Conservation (phyloP, 2,797 vertebrate species). For the Scarus forsteni region DNA sequence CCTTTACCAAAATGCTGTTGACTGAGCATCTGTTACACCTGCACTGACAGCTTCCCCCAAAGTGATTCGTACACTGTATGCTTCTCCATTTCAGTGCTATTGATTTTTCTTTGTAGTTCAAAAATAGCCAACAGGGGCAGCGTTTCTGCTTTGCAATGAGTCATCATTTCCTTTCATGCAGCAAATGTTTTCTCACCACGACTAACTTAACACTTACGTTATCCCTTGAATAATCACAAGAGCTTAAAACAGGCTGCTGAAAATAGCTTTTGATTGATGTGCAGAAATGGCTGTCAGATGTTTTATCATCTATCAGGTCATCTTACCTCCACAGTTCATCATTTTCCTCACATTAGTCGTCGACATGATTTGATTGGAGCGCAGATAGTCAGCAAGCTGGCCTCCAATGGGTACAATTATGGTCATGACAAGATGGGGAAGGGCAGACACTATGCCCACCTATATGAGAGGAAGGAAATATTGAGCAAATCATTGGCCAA, state of each 20-base stretch:
- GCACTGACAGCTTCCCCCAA: slow-evolving; percentile 7
- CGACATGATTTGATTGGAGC: slow-evolving; percentile 89
- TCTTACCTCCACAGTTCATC: slow-evolving; percentile 94
- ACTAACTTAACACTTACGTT: slow-evolving; percentile 1
- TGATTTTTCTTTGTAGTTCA: slow-evolving; percentile 38
- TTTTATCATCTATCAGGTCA: background rate
- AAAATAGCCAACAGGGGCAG: slow-evolving; percentile 55
- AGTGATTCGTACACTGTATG: background rate
- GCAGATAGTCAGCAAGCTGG: slow-evolving; percentile 91
- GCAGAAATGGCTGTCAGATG: background rate
- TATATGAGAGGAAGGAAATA: slow-evolving; percentile 47
- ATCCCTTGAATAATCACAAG: background rate
- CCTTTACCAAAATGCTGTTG: slow-evolving; percentile 4
- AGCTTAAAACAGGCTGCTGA: background rate
- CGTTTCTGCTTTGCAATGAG: slow-evolving; percentile 27
- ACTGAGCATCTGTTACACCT: background rate
- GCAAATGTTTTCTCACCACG: slow-evolving; percentile 24
- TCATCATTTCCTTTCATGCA: slow-evolving; percentile 40
- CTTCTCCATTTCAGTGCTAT: slow-evolving; percentile 60
- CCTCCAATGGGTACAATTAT: slow-evolving; percentile 94
- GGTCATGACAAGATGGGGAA: slow-evolving; percentile 95
- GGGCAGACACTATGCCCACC: slow-evolving; percentile 92
- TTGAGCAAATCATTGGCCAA: background rate
- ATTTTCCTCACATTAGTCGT: slow-evolving; percentile 94
- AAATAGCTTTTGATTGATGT: background rate